A percentile compares a stretch with the other conserved stretches of the same genome.
Evolutionary conservation across 2,113 vertebrate genomes (phyloP).

Genomic region (Lophura nycthemera): DNA sequence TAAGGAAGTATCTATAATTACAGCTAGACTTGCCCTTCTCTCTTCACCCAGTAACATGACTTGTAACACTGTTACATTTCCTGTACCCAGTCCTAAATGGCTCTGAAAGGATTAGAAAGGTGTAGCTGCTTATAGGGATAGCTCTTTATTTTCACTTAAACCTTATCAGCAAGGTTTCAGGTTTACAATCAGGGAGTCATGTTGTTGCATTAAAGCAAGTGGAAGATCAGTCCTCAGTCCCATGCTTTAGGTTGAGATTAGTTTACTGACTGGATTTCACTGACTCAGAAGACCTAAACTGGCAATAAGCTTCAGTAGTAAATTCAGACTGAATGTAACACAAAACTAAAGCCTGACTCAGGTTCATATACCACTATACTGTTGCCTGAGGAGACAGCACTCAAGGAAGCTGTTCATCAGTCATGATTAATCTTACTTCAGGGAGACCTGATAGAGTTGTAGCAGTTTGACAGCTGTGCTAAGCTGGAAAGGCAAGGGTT

Average conservation of each 20-base stretch:
- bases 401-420: background rate
- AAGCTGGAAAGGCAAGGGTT: background rate
- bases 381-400: background rate
- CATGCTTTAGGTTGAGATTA: background rate
- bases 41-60: background rate
- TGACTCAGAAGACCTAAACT: background rate
- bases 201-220: background rate
- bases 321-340: background rate
- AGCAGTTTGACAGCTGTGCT: background rate
- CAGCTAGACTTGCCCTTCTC: background rate
- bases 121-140: accelerated
- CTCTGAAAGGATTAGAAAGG: background rate
- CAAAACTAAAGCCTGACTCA: background rate
- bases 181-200: background rate
- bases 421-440: background rate
- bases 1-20: background rate
- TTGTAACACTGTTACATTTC: background rate
- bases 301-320: background rate
- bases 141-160: background rate
- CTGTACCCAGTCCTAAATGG: background rate
- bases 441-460: background rate
- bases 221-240: background rate
- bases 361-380: background rate
- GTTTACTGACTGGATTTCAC: background rate
- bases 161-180: background rate